phyloP scores from a whole-genome alignment of 1,140 invertebrate genomes.

The Piezodorus guildinii region DNA sequence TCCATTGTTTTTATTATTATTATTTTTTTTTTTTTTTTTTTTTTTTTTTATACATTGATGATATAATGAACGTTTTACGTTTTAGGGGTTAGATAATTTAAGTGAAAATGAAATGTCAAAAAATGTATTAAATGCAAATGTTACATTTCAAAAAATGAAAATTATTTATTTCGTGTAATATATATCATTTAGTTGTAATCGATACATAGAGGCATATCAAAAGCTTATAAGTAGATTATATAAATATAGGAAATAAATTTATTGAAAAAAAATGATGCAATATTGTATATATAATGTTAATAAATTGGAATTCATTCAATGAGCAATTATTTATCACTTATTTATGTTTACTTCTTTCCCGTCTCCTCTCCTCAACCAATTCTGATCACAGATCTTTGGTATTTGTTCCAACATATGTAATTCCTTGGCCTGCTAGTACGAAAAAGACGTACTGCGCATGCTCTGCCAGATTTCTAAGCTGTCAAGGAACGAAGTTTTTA shows the following conservation, averaged over 20 bases:
- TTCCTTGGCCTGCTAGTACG: no score
- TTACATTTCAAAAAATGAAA: constrained; percentile 13
- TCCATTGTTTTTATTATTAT: neutral
- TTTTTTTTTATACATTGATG: neutral
- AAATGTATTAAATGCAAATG: constrained; percentile 6
- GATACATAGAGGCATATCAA: constrained; percentile 2
- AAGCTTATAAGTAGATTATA: constrained; percentile 2
- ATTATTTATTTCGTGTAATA: constrained; percentile 16
- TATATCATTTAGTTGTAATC: constrained; percentile 8
- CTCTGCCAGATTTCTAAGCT: no score
- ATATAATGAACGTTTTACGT: neutral
- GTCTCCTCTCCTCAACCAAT: no score
- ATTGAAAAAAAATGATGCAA: constrained; percentile 1
- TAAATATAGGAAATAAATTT: neutral
- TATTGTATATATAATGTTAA: constrained; percentile 6
- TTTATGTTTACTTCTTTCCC: no score
- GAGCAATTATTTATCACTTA: no score
- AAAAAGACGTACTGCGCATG: no score
- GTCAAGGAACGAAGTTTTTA: no score
- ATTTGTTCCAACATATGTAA: no score
- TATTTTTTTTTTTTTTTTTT: neutral
- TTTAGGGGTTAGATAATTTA: neutral
- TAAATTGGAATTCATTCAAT: neutral
- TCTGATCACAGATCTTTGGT: no score
- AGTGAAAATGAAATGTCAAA: constrained; percentile 4